Base-by-base conservation (phyloP, 37 sponge, comb jelly and placozoan genomes). In the Agelas oroides region DNA sequence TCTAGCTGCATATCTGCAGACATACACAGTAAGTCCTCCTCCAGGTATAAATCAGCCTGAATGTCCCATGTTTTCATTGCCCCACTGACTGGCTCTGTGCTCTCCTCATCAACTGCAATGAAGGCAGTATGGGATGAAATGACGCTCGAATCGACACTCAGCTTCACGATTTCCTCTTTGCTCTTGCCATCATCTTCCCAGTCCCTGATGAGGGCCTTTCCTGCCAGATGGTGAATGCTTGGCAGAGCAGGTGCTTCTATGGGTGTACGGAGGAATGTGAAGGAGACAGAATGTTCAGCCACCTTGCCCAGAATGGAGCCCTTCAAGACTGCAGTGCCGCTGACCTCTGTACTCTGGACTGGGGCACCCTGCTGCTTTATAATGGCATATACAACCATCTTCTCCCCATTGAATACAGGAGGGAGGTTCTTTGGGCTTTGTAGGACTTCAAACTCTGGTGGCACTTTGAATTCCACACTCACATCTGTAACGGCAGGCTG, bases 211-310 rank as follows among this genome's bases (percentile, higher is more conserved):
- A 90, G 86, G 24, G 70, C 53, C 76, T 87, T 92, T 32, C 84
- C 81, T 33, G 93, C 93, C 28, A 92, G 85, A 31, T 92, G 93
- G 89, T 92, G 93, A 57, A 92, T 73, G n/a, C 58, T 70, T 25
- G 77, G 74, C 16, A 91, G 61, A 35, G 54, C 57, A 5, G 87
- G 70, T 55, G 75, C 28, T 25, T 27, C 31, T 17, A 19, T 70
- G 28, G 68, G 33, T 52, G 35, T 53, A 30, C 21, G 24, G 19
- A 63, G 5, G 53, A 67, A 56, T 30, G 32, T 69, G 41, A 80
- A 80, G 13, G 80, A 40, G 19, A 87, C 20, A 18, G 37, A 39
- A 39, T 80, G 66, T 54, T 87, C 74, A 20, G 79, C 34, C 36
- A 28, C 46, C 55, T 69, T 55, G 28, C 67, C 87, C 71, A 72